Evolutionary conservation across 92 coral and sea anemone genomes (phyloP).

Genomic region (Bergia puertoricense): DNA sequence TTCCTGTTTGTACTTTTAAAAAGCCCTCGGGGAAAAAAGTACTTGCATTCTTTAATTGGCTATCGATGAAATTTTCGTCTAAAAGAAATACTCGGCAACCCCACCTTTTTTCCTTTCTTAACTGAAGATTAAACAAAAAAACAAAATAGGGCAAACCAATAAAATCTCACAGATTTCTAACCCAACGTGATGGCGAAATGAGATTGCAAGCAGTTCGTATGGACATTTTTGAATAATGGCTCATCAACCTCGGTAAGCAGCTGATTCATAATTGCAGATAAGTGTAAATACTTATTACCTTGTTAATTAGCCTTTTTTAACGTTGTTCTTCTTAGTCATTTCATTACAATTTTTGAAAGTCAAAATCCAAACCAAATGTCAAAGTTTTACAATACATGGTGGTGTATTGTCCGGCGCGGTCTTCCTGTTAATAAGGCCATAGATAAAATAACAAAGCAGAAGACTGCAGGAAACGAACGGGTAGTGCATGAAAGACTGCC

Average conservation of each 20-base stretch:
- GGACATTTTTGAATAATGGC: background rate
- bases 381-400: slow-evolving; percentile 12
- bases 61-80: background rate
- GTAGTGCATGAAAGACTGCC: background rate
- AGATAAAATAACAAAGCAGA: background rate
- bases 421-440: background rate
- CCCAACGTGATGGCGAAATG: background rate
- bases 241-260: slow-evolving; percentile 6
- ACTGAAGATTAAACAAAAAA: background rate
- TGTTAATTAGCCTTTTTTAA: background rate
- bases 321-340: background rate
- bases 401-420: slow-evolving; percentile 4
- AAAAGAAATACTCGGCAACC: background rate
- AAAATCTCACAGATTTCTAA: background rate
- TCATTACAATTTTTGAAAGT: background rate
- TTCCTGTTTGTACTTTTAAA: slow-evolving; percentile 10
- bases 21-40: background rate
- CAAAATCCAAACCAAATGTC: background rate
- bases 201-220: slow-evolving; percentile 18
- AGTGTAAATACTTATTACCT: background rate
- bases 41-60: background rate
- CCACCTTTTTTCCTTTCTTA: background rate
- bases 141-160: background rate
- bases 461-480: background rate
- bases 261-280: background rate